Percentiles rank a stretch among this genome's conserved stretches.
phyloP scores from a whole-genome alignment of 2,888 invertebrate species.

The Cephalotes varians region DNA sequence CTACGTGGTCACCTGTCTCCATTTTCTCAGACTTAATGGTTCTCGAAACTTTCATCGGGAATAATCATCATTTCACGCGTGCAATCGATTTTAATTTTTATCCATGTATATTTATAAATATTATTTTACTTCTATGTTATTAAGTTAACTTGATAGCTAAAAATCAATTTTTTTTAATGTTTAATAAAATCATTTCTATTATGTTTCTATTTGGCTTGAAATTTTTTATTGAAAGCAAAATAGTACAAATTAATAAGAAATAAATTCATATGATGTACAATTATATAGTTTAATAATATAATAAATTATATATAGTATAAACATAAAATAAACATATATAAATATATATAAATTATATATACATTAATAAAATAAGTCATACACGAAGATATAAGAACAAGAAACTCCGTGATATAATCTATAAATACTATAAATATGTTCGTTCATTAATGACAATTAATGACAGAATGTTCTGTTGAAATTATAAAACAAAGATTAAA shows the following conservation, averaged over 20 bases:
- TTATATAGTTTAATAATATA: background rate
- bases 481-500: background rate
- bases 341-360: background rate
- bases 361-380: background rate
- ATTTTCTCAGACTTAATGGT: background rate
- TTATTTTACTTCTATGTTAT: background rate
- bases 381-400: background rate
- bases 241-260: background rate
- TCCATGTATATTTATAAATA: background rate
- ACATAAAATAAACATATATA: background rate
- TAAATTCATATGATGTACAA: background rate
- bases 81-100: background rate
- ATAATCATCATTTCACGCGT: background rate
- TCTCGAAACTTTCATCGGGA: background rate
- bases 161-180: background rate
- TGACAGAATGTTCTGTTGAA: background rate
- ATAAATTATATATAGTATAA: background rate
- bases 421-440: background rate
- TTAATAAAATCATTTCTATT: background rate
- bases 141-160: background rate
- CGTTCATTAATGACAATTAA: background rate
- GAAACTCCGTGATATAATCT: background rate
- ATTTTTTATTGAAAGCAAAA: background rate
- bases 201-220: background rate
- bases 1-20: constrained; percentile 9